Percentiles rank a stretch among this genome's conserved stretches.
These are phyloP conservation scores for Tursiops truncatus DNA, from an alignment of 2,113 vertebrate species.

Conservation along the genomic window DNA sequence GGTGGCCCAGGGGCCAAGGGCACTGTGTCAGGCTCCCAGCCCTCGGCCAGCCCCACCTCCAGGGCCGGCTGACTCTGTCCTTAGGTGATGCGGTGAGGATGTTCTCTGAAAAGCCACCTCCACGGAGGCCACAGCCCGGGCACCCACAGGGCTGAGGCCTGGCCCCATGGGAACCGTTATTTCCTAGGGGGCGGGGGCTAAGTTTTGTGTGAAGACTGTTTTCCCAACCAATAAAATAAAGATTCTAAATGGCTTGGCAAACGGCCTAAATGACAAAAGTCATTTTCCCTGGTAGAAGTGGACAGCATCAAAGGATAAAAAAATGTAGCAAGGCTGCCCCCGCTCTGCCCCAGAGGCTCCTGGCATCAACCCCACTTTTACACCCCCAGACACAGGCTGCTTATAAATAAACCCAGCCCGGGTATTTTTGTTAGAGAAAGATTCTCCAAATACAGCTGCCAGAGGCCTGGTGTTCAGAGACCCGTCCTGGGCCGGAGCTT, in stretches of 20 bases:
- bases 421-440: too few species aligned
- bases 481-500: fast-evolving
- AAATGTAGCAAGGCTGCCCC: not conserved
- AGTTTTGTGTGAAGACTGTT: fast-evolving
- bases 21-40: not conserved
- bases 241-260: not conserved
- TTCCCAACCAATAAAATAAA: not conserved
- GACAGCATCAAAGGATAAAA: fast-evolving
- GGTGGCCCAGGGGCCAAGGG: not conserved
- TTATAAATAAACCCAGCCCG: fast-evolving
- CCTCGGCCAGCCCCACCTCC: not conserved
- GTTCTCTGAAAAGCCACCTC: not conserved
- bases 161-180: fast-evolving
- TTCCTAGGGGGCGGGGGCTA: fast-evolving
- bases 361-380: fast-evolving
- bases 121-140: fast-evolving
- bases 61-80: not conserved
- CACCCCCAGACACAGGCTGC: not conserved
- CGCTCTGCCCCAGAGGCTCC: not conserved
- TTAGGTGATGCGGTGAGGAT: fast-evolving
- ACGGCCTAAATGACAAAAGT: not conserved
- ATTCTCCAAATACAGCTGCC: not conserved
- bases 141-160: not conserved
- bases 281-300: not conserved
- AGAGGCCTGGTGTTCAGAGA: fast-evolving